Evolutionary conservation across 2,888 invertebrate genomes (phyloP), one percentile per base, ranked within the genome.

Genomic region (Cantharis rufa): DNA sequence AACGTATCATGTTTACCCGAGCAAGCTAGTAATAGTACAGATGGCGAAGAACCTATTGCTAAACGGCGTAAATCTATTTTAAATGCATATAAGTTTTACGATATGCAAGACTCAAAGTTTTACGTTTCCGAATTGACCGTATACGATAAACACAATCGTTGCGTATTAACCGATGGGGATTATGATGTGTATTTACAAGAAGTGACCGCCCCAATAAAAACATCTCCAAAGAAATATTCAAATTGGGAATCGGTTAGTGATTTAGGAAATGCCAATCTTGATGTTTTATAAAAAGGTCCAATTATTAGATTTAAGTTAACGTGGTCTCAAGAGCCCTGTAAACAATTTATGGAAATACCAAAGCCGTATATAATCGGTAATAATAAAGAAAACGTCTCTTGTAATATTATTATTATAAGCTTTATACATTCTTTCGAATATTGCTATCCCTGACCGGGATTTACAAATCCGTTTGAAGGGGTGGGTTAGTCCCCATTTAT

Each of bases 171-270:
- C 0, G 96, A 96, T 82, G 98, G 97, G 3, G 96, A 97, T 86
- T 98, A 98, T 88, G 97, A 97, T 86, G 89, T 98, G 76, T 93
- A 94, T 71, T 89, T 98, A 79, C 94, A 95, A 84, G 95, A 96
- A 83, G 91, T 94, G 62, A 88, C 89, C 77, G 84, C 87, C 15
- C 87, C 87, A 78, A 84, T 88, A 72, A 90, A 89, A 85, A 89
- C 89, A 48, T 91, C 92, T 1, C 94, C 94, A 11, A 93, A 92
- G 85, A 93, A 93, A 84, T 89, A 91, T 83, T 92, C 94, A n/a
- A 94, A 91, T 75, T 94, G 94, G 94, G 93, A 93, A 85, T 90
- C 90, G 32, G 90, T 92, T 70, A 88, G 89, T 75, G 92, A 92
- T 82, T 89, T 92, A 72, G 83, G 86, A 15, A 86, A 87, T 77